Base-by-base conservation (phyloP, 1,140 invertebrate species). In the Brachionus rotundiformis region DNA sequence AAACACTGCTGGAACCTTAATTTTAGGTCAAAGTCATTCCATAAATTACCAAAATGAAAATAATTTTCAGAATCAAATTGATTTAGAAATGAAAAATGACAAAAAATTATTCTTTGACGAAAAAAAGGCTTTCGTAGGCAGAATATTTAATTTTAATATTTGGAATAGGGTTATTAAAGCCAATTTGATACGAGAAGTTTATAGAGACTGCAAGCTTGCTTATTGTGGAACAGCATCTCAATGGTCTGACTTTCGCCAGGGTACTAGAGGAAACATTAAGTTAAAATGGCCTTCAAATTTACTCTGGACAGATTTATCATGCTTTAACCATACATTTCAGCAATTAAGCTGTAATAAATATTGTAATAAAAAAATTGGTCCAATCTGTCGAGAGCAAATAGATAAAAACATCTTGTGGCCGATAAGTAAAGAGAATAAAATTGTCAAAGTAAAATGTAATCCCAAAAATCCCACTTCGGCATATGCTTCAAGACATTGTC, bases 281-380 rank as follows among this genome's bases (percentile, higher is more conserved):
- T 84, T 89, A 82, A 82, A 86, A 39, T 89, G 88, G 88, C 87
- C 88, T 1, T 87, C 88, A 3, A 85, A 85, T 27, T 85, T 87
- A 36, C 82, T 85, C 54, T 83, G 87, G 87, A 83, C 83, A 84
- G 41, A 31, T 82, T 23, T 25, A 29, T 29, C 13, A 25, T 59
- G 49, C 27, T 41, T 75, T 16, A 47, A 39, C n/a, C 8, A 59
- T 11, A 23, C 47, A 41, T 59, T 19, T 59, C 76, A 79, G n/a
- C 25, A 23, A 19, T 23, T 77, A 16, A 84, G 85, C 1, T 88
- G 87, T 82, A 86, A 88, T 81, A 85, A 85, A 44, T 85, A 86
- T 59, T 88, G 87, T 82, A 87, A 86, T 81, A 81, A 84, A 39
- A 83, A 63, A 68, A 82, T 82, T 85, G 87, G 87, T 77, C 86